phyloP scores from a whole-genome alignment of 2,888 invertebrate genomes.

The Drosophila bunnanda region DNA sequence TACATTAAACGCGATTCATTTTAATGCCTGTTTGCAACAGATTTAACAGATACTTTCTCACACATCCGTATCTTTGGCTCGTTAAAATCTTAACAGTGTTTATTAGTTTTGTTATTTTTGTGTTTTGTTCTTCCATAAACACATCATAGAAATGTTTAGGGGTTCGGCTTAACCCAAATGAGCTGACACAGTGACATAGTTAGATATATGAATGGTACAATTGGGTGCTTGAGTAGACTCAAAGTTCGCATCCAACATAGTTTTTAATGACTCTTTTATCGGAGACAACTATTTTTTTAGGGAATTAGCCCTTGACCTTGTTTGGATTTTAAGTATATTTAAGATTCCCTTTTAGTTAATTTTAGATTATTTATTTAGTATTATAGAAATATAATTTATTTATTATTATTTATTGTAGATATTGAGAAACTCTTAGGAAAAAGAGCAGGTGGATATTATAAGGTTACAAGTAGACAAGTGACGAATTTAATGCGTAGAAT shows the following conservation, averaged over 20 bases:
- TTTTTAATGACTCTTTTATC: background rate
- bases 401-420: background rate
- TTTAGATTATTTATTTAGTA: background rate
- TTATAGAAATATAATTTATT: too few relatives aligned
- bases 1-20: slow-evolving; percentile 4
- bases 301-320: slow-evolving; percentile 3
- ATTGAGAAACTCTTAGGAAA: background rate
- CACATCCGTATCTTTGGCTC: slow-evolving; percentile 1
- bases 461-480: too few relatives aligned
- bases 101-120: background rate
- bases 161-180: background rate
- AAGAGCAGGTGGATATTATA: too few relatives aligned
- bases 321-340: background rate
- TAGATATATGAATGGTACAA: slow-evolving; percentile 10
- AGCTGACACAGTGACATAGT: slow-evolving; percentile 33
- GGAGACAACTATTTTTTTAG: background rate
- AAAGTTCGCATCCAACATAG: background rate
- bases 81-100: slow-evolving; percentile 12
- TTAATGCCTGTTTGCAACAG: slow-evolving; percentile 13
- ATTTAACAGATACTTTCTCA: slow-evolving; percentile 20
- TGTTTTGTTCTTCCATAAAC: background rate
- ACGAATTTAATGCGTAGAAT: too few relatives aligned
- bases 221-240: background rate
- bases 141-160: background rate
- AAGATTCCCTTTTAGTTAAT: background rate